These are phyloP conservation scores for Ibycter americanus DNA, from an alignment of 2,797 vertebrate species.

Conservation along the genomic window DNA sequence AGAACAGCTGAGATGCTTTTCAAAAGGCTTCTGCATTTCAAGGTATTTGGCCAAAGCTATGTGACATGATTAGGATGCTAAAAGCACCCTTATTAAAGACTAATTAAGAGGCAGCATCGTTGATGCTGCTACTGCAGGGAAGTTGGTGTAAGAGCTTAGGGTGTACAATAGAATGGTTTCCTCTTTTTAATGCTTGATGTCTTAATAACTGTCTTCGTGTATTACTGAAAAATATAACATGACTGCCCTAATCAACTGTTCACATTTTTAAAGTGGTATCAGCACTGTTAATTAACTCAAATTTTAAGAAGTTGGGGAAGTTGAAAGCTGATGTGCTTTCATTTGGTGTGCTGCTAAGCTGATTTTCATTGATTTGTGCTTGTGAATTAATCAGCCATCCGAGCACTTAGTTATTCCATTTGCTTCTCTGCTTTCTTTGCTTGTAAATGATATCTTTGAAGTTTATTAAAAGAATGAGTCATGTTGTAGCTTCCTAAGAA, in stretches of 20 bases:
- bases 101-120: not conserved
- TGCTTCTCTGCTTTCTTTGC: not conserved
- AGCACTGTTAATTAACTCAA: slow-evolving; percentile 47
- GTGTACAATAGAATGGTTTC: not conserved
- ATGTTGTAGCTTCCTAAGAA: slow-evolving; percentile 21
- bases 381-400: slow-evolving; percentile 39
- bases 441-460: slow-evolving; percentile 53
- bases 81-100: not conserved
- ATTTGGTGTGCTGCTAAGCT: slow-evolving; percentile 21
- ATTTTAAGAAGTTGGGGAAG: slow-evolving; percentile 33
- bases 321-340: slow-evolving; percentile 14
- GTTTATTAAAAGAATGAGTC: slow-evolving; percentile 57
- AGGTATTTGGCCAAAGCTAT: not conserved
- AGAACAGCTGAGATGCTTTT: not conserved
- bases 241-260: slow-evolving; percentile 61
- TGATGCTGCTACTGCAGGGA: not conserved
- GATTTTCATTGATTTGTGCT: slow-evolving; percentile 52
- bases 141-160: not conserved
- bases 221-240: not conserved
- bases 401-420: slow-evolving; percentile 33
- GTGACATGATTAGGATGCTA: not conserved
- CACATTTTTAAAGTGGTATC: not conserved
- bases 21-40: not conserved
- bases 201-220: slow-evolving; percentile 14
- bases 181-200: not conserved